Percentiles rank a stretch among this genome's conserved stretches.
phyloP scores from a whole-genome alignment of 2,888 invertebrate genomes.

The Drosophila yooni region DNA sequence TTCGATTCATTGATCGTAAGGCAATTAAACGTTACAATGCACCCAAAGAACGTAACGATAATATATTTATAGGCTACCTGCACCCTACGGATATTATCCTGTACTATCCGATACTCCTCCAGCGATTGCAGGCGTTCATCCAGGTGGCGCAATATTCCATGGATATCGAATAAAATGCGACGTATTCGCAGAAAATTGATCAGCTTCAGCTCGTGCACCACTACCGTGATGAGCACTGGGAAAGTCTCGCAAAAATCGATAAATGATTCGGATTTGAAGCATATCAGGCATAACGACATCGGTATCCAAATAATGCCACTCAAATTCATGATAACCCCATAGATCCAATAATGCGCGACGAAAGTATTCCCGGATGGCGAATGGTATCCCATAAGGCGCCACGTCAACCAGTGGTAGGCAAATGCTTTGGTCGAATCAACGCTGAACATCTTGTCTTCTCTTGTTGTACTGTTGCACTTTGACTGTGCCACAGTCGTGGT shows the following conservation, averaged over 20 bases:
- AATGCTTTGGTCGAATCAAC: constrained; percentile 67
- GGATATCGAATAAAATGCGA: constrained; percentile 50
- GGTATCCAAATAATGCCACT: constrained; percentile 50
- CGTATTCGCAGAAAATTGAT: constrained; percentile 60
- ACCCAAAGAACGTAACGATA: not conserved
- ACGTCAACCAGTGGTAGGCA: constrained; percentile 74
- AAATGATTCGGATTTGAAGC: constrained; percentile 56
- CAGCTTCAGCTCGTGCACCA: constrained; percentile 68
- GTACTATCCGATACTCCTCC: constrained; percentile 56
- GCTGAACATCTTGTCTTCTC: constrained; percentile 14
- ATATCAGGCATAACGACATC: constrained; percentile 53
- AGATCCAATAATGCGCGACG: constrained; percentile 64
- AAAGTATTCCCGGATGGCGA: constrained; percentile 42
- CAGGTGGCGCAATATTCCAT: constrained; percentile 58
- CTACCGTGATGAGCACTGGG: constrained; percentile 55
- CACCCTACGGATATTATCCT: constrained; percentile 36
- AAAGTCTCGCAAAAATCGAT: constrained; percentile 70
- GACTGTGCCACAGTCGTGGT: not conserved
- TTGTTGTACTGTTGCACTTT: not conserved
- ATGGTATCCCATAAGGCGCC: constrained; percentile 71
- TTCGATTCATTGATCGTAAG: constrained; percentile 28
- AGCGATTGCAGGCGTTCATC: constrained; percentile 60
- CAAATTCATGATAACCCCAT: constrained; percentile 57
- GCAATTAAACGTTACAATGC: constrained; percentile 9
- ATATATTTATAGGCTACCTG: constrained; percentile 36